phyloP scores from a whole-genome alignment of 1,140 invertebrate genomes.

The Drosophila nasuta region DNA sequence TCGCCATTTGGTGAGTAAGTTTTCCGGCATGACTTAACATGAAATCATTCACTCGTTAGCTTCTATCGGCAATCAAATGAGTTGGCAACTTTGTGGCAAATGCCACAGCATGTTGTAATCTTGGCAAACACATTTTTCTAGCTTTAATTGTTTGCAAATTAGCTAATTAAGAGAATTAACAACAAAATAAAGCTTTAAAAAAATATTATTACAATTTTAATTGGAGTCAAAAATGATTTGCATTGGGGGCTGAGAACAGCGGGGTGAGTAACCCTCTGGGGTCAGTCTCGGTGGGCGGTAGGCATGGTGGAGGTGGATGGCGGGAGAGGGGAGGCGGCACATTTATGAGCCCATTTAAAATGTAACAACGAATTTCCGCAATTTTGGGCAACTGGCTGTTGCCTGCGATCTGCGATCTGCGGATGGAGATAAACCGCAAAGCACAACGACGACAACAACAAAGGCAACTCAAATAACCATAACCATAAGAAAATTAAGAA shows the following conservation, averaged over 20 bases:
- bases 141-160: slow-evolving; percentile 80
- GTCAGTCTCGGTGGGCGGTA: slow-evolving; percentile 5
- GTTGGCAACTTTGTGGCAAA: slow-evolving; percentile 58
- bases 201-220: slow-evolving; percentile 63
- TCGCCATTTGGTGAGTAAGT: slow-evolving; percentile 39
- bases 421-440: slow-evolving; percentile 48
- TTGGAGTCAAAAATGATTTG: slow-evolving; percentile 38
- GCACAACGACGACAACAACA: slow-evolving; percentile 5
- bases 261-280: slow-evolving; percentile 47
- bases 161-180: slow-evolving; percentile 68
- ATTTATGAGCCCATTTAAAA: slow-evolving; percentile 58
- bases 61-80: slow-evolving; percentile 75
- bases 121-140: slow-evolving; percentile 34
- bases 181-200: slow-evolving; percentile 11
- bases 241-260: slow-evolving; percentile 4
- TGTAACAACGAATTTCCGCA: slow-evolving; percentile 72
- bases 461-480: slow-evolving; percentile 37
- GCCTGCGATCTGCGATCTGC: slow-evolving; percentile 21
- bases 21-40: slow-evolving; percentile 46
- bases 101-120: slow-evolving; percentile 23
- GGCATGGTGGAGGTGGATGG: background rate
- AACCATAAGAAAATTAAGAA: slow-evolving; percentile 77
- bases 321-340: background rate
- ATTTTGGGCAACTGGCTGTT: slow-evolving; percentile 35
- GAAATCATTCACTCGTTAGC: slow-evolving; percentile 10